phyloP scores from a whole-genome alignment of 2,113 vertebrate species.

The Struthidea cinerea region DNA sequence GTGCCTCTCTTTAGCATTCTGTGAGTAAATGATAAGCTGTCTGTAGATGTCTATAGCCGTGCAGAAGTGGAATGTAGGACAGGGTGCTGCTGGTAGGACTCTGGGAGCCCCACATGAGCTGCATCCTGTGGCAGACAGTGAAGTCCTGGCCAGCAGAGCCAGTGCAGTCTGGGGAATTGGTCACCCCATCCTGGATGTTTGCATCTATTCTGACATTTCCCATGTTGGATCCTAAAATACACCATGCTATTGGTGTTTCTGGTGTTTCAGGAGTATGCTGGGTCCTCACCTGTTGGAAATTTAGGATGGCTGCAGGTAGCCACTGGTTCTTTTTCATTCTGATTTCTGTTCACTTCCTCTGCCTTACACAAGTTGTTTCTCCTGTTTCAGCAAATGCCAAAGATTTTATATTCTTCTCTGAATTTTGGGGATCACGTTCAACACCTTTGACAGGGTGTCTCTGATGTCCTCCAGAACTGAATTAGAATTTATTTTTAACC shows the following conservation, averaged over 20 bases:
- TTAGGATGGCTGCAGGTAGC: neutral
- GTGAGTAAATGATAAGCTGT: neutral
- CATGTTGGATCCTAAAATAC: neutral
- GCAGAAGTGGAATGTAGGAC: neutral
- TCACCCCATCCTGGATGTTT: neutral
- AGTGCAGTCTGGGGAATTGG: neutral
- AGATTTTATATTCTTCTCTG: neutral
- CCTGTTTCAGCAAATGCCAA: neutral
- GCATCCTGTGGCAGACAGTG: neutral
- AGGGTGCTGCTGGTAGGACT: neutral
- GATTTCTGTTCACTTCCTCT: neutral
- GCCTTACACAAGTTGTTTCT: neutral
- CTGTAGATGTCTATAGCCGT: neutral
- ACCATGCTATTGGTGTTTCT: accelerated
- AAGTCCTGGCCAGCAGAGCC: neutral
- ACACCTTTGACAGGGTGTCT: neutral
- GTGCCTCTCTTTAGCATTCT: neutral
- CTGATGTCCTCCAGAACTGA: neutral
- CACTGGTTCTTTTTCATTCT: neutral
- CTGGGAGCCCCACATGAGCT: neutral
- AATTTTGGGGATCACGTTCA: neutral
- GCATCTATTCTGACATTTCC: neutral
- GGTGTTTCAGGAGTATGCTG: neutral
- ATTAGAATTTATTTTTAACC: neutral
- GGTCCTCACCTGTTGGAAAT: neutral